Conservation (phyloP, 2,888 invertebrate species). For the Leuctra nigra region DNA sequence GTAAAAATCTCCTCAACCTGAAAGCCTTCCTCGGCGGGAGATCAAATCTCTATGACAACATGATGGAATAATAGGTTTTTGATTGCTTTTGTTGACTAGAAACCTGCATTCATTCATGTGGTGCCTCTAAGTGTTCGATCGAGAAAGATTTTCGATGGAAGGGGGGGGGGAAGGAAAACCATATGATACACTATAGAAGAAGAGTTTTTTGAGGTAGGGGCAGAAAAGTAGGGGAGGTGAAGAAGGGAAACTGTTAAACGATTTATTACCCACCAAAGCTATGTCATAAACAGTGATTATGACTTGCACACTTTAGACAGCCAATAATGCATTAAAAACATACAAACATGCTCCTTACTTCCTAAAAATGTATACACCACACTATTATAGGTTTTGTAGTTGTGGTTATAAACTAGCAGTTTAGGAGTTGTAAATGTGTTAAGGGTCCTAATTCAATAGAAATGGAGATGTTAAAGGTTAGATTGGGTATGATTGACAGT, state of each 20-base stretch:
- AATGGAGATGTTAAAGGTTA: no score
- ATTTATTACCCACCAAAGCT: conserved; percentile 26
- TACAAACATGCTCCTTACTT: no score
- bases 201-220: background rate
- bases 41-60: no score
- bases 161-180: background rate
- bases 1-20: no score
- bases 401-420: no score
- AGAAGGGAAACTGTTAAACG: conserved; percentile 23
- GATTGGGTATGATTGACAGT: no score
- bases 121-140: conserved; percentile 14
- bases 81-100: conserved; percentile 9
- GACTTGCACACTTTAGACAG: conserved; percentile 45
- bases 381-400: no score
- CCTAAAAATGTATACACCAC: no score
- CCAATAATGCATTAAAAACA: conserved; percentile 9
- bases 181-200: no score
- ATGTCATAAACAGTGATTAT: conserved; percentile 28
- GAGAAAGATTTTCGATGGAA: background rate
- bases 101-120: conserved; percentile 14
- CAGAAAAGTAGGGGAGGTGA: background rate
- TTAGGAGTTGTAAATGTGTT: no score
- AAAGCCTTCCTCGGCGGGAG: no score
- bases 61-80: background rate
- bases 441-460: no score